Evolutionary conservation across 2,888 invertebrate genomes (phyloP).

Genomic region (Mythimna loreyi): DNA sequence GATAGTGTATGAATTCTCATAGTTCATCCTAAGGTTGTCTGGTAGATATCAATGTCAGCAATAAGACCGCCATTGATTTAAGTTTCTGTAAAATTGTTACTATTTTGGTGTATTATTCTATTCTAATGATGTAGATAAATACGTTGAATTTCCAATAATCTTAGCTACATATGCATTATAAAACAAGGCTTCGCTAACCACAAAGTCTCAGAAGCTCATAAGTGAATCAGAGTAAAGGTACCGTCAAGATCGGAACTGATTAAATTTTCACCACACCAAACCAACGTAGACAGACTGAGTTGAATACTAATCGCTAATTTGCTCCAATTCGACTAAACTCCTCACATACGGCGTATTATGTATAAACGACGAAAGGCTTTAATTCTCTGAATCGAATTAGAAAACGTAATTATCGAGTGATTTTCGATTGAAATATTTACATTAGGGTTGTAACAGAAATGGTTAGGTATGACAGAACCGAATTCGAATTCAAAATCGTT

Average conservation of each 20-base stretch:
- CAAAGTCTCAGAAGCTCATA: slow-evolving; percentile 19
- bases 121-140: neutral
- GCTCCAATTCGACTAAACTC: slow-evolving; percentile 34
- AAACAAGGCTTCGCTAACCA: slow-evolving; percentile 10
- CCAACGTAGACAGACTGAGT: slow-evolving; percentile 13
- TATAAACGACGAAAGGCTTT: slow-evolving; percentile 29
- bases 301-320: slow-evolving; percentile 48
- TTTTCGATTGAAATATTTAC: slow-evolving; percentile 23
- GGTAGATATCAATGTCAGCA: no score
- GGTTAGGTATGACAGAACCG: no score
- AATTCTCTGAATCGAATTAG: slow-evolving; percentile 40
- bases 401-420: slow-evolving; percentile 17
- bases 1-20: no score
- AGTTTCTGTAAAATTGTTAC: no score
- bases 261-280: slow-evolving; percentile 47
- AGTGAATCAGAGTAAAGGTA: slow-evolving; percentile 19
- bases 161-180: slow-evolving; percentile 5
- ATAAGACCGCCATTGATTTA: no score
- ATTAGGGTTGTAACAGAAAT: no score
- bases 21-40: no score
- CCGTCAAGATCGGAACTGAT: slow-evolving; percentile 42
- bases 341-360: slow-evolving; percentile 12
- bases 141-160: neutral
- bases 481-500: no score
- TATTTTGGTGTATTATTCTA: no score